Evolutionary conservation across 2,113 vertebrate genomes (phyloP), one percentile per base, ranked within the genome.

Genomic region (Pituophis catenifer): DNA sequence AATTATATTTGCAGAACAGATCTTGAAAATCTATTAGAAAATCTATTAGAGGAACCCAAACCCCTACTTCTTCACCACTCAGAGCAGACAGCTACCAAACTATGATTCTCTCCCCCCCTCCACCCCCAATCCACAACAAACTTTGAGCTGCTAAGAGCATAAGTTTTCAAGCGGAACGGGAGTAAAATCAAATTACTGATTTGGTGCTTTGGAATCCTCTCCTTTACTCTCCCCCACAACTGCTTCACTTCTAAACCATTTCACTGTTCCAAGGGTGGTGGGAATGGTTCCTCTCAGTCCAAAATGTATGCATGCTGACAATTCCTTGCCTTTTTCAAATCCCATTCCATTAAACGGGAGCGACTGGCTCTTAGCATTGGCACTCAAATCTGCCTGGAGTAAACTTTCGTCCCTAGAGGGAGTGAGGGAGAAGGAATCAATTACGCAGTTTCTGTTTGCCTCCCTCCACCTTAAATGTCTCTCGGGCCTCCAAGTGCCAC

Each of bases 401-500:
- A 38, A 65, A 62, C 55, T 59, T 59, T 52, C 5, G 2, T 90
- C 88, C 88, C 44, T 90, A 62, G 54, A 26, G 62, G 53, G 87
- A 90, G 75, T 3, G 21, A 52, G 48, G 81, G 55, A 57, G 13
- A 62, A 65, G 75, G 10, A 59, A 62, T 62, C 48, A 50, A 62
- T 44, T 17, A 57, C 8, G 44, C n/a, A 17, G 21, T 54, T 81
- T 90, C 75, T 86, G 38, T 90, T 65, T 93, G 48, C 6, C 24
- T 87, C 87, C 8, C n/a, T 92, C 91, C 91, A 94, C 88, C 93
- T 94, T 94, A 88, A 91, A 75, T 7, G 23, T 58, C 26, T 65
- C 24, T 55, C 38, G 58, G 88, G 54, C 88, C 26, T 90, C 87
- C 15, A 50, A 62, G 91, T 91, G 86, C 88, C 88, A 89, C 87